A percentile compares a stretch with the other conserved stretches of the same genome.
Evolutionary conservation across 2,113 vertebrate genomes (phyloP).

Genomic region (Abramis brama): DNA sequence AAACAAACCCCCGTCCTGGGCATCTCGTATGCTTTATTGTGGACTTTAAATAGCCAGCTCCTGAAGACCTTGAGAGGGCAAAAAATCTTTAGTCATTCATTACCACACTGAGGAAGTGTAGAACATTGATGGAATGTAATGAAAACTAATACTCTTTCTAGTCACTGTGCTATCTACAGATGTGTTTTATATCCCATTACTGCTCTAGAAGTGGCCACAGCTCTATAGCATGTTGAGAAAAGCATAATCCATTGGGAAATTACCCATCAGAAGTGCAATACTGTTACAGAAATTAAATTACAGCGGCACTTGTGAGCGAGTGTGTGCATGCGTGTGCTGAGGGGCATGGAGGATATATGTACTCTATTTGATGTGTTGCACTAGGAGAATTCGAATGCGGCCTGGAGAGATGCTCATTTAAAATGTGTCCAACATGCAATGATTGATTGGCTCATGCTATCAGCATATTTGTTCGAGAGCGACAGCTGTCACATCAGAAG

Average conservation of each 20-base stretch:
- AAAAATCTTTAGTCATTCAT: conserved; percentile 72
- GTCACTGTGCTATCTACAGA: conserved; percentile 68
- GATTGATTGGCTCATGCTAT: conserved; percentile 73
- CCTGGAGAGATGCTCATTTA: conserved; percentile 72
- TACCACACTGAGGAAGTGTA: conserved; percentile 61
- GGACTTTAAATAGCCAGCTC: conserved; percentile 58
- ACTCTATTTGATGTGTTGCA: conserved; percentile 70
- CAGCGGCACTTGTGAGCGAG: conserved; percentile 75
- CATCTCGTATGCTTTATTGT: conserved; percentile 44
- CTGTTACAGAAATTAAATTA: conserved; percentile 80
- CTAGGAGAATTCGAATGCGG: conserved; percentile 64
- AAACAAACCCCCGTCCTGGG: conserved; percentile 29
- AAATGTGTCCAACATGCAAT: conserved; percentile 75
- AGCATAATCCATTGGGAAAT: conserved; percentile 80
- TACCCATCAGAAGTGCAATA: conserved; percentile 79
- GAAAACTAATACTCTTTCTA: conserved; percentile 73
- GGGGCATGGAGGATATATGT: conserved; percentile 56
- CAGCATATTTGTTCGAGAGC: conserved; percentile 57
- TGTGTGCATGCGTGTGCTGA: conserved; percentile 57
- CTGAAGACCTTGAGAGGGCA: conserved; percentile 73
- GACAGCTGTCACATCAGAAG: conserved; percentile 53
- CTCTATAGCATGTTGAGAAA: conserved; percentile 73
- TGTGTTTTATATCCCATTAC: conserved; percentile 78
- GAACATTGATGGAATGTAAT: conserved; percentile 69
- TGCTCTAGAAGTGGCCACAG: conserved; percentile 70